A percentile compares a stretch with the other conserved stretches of the same genome.
phyloP scores from a whole-genome alignment of 2,888 invertebrate species.

The Bombyx huttoni region DNA sequence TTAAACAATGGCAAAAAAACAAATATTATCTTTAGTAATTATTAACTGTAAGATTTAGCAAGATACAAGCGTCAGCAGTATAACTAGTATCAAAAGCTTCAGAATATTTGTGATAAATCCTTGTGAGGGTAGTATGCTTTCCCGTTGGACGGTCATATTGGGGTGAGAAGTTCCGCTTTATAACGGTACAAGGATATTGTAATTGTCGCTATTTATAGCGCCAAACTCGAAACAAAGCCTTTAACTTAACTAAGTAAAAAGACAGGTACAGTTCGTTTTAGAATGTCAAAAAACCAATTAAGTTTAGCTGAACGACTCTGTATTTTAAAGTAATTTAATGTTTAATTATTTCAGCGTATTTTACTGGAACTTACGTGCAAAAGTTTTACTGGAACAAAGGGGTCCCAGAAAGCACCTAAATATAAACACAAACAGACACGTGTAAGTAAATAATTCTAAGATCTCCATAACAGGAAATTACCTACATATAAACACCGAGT shows the following conservation, averaged over 20 bases:
- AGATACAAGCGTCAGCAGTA: background rate
- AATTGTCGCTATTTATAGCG: no score
- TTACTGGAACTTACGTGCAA: background rate
- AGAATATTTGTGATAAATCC: background rate
- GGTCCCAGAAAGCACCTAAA: background rate
- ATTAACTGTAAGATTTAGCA: background rate
- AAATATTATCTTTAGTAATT: background rate
- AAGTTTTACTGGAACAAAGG: background rate
- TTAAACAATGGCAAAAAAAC: no score
- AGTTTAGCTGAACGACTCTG: background rate
- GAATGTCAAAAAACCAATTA: background rate
- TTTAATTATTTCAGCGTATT: background rate
- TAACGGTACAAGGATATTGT: conserved; percentile 15
- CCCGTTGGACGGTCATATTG: conserved; percentile 18
- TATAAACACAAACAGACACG: background rate
- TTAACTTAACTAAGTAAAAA: no score
- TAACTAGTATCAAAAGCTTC: background rate
- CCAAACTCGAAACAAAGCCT: background rate
- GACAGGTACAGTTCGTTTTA: background rate
- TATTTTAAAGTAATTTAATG: background rate
- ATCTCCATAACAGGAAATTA: conserved; percentile 1
- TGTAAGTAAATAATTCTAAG: conserved; percentile 1
- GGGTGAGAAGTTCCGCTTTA: conserved; percentile 19
- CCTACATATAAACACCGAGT: background rate
- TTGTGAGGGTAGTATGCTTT: conserved; percentile 10